phyloP scores from a whole-genome alignment of 1,140 invertebrate species.

The Tetramorium alpestre region DNA sequence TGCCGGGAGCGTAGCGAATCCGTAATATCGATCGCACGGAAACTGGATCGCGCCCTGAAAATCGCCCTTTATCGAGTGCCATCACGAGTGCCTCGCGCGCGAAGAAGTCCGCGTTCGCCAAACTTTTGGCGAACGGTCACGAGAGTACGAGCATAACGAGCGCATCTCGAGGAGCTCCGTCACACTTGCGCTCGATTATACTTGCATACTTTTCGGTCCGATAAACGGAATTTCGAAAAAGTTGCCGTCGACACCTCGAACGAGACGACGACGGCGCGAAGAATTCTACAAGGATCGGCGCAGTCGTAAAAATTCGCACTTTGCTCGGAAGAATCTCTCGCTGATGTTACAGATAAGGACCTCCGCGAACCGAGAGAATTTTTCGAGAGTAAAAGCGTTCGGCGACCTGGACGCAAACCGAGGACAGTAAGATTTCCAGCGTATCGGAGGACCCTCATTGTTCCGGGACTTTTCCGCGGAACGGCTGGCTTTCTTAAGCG shows the following conservation, averaged over 20 bases:
- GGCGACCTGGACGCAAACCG: background rate
- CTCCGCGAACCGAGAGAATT: background rate
- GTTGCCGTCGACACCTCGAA: background rate
- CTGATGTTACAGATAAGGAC: background rate
- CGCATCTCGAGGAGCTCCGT: background rate
- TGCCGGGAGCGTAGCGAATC: background rate
- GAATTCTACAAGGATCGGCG: background rate
- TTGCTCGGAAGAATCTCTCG: background rate
- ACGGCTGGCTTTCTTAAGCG: background rate
- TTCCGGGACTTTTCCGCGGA: conserved; percentile 23
- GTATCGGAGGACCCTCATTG: background rate
- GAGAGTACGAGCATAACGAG: conserved; percentile 9
- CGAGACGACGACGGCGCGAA: background rate
- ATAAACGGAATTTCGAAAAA: conserved; percentile 8
- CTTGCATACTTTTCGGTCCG: conserved; percentile 19
- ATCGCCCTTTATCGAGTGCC: conserved; percentile 20
- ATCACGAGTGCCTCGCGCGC: background rate
- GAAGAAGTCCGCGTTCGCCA: background rate
- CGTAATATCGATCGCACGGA: conserved; percentile 26
- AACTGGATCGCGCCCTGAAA: background rate
- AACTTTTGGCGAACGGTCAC: conserved; percentile 31
- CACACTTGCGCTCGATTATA: conserved; percentile 35
- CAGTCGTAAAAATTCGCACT: conserved; percentile 26
- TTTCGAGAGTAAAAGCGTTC: conserved; percentile 8
- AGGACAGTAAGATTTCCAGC: background rate